Evolutionary conservation across 2,113 vertebrate species (phyloP), one percentile per base, ranked within the genome.

Genomic region (Furnarius figulus): DNA sequence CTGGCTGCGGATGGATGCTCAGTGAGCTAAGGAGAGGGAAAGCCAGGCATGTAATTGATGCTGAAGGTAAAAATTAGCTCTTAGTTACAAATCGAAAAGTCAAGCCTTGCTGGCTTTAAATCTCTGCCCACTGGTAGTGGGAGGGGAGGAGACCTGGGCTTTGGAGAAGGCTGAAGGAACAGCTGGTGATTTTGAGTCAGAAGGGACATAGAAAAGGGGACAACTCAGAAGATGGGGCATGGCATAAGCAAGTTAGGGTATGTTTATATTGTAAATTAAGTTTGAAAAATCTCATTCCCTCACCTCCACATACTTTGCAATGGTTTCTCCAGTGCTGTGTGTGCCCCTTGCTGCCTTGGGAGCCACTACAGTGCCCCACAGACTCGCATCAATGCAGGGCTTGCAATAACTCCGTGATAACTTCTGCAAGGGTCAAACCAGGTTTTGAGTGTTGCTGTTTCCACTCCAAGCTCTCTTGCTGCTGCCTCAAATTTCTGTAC

Each of bases 361-460:
- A 65, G 12, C 22, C 3, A 0, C 72, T 67, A 52, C 52, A 24
- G n/a, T 3, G 4, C 30, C 47, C 23, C 37, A 42, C 5, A 30
- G 25, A 12, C 50, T 49, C 1, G 1, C 12, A 20, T 3, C 0
- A 0, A 8, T 1, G 7, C 24, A 52, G 22, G 40, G 21, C 18
- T 18, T 83, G 33, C 1, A 1, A 4, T n/a, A 55, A 15, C 44
- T 56, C 20, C 13, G 23, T 0, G 2, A 24, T 50, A 35, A 37
- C 30, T 24, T 76, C 62, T 73, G 49, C 1, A 5, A 66, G 19
- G 6, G 63, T 37, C 53, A 50, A 59, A 59, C 25, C 35, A n/a
- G n/a, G 2, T 30, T 78, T 35, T 37, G 35, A 42, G 24, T 4
- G 8, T 12, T 71, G n/a, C 31, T 44, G 9, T 63, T 80, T 49